A percentile compares a stretch with the other conserved stretches of the same genome.
Conservation (phyloP, 2,888 invertebrate species). For the Gisinianus flammeolus region DNA sequence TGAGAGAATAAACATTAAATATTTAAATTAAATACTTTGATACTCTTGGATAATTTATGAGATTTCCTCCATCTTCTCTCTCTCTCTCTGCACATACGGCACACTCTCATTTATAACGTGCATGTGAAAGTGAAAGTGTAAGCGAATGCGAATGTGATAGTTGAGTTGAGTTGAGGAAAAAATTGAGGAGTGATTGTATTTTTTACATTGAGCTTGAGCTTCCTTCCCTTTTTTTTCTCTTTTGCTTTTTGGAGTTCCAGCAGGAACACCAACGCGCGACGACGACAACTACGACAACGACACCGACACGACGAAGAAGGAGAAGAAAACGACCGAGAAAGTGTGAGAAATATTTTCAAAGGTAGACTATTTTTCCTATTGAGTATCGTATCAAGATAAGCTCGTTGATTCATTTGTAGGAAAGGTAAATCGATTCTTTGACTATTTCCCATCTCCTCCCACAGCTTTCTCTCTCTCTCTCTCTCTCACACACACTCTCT, state of each 20-base stretch:
- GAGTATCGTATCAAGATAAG: conserved; percentile 22
- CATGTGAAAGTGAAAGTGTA: not conserved
- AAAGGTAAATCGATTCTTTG: conserved; percentile 34
- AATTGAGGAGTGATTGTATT: not conserved
- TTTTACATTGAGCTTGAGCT: not conserved
- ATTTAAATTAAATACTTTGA: conserved; percentile 16
- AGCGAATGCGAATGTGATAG: not conserved
- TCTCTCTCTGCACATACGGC: not conserved
- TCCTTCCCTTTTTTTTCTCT: not conserved
- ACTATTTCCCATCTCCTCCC: conserved; percentile 37
- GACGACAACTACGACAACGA: no score
- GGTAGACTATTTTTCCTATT: conserved; percentile 2
- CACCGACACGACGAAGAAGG: not conserved
- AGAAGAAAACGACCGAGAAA: not conserved
- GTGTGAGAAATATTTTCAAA: conserved; percentile 15
- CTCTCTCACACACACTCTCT: not conserved
- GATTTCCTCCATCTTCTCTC: not conserved
- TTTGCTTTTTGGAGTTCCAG: not conserved
- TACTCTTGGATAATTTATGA: conserved; percentile 10
- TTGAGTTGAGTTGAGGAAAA: not conserved
- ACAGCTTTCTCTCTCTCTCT: no score
- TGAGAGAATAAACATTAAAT: conserved; percentile 15
- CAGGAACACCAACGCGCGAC: not conserved
- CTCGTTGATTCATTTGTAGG: conserved; percentile 34
- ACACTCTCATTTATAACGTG: not conserved